Base-by-base conservation (phyloP, 2,888 invertebrate genomes). In the Nysson spinosus region DNA sequence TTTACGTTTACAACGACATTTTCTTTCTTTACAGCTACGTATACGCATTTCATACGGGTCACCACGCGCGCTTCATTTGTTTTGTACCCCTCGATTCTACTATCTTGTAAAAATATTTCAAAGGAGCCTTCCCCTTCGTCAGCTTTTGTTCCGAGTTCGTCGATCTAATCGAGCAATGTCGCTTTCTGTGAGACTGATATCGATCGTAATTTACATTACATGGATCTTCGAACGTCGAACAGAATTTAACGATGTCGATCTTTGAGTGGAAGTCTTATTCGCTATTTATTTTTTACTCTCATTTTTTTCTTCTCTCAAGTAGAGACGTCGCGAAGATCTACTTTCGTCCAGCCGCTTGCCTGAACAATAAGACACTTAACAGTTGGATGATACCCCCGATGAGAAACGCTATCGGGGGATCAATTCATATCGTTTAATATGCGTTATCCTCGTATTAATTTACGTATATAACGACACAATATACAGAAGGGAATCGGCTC, bases 331-430 rank as follows among this genome's bases (percentile, higher is more conserved):
- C 63, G 43, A 55, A 58, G 65, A 32, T 72, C 72, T 76, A 78
- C 70, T 78, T 80, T 80, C 76, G 77, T 82, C 83, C 84, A 85
- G 84, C 81, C 80, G 78, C 72, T 81, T 82, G 79, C 81, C 81
- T 76, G 84, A 85, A 86, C 85, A 83, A 85, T 85, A 86, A 86
- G 86, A 86, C 86, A 86, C 86, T 85, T 84, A 86, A 86, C 83
- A 85, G 84, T 86, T 86, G 77, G 74, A 65, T 71, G 78, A 75
- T 71, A 72, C 70, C 71, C 67, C 75, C n/a, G n/a, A n/a, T n/a
- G n/a, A n/a, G 39, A 34, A 52, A 69, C 65, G 66, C 69, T 19
- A 62, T 43, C 65, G 61, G 70, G 72, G 69, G 75, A 79, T 77
- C 79, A 62, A 61, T 65, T 50, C 66, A 56, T 74, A 46, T 37